Base-by-base conservation (phyloP, 2,797 vertebrate genomes). In the Perdix hodgsoniae region DNA sequence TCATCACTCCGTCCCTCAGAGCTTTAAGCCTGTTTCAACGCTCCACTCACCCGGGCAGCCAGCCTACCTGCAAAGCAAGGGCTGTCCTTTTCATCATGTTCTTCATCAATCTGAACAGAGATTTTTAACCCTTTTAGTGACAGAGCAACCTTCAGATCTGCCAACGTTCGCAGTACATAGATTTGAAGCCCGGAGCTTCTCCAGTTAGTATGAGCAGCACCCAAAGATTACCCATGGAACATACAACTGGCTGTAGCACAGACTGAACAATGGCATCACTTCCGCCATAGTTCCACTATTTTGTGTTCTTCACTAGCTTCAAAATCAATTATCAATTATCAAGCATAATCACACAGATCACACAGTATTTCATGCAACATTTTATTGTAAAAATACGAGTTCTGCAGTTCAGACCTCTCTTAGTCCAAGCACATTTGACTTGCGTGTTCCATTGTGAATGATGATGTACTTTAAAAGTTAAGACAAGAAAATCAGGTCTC, bases 371-470 rank as follows among this genome's bases (percentile, higher is more conserved):
- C 94, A 93, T 93, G 93, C 91, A 72, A 77, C 8, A 26, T 96
- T 96, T 97, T 97, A 96, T 96, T 97, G 90, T 65, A 97, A 97
- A 97, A 96, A 97, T 73, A 79, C 13, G 64, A 89, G 33, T 82
- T 91, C 93, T 93, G 95, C 86, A 96, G 90, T 83, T 80, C 31
- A 93, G 89, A 94, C 59, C 50, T 93, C 89, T 74, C 60, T 37
- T 70, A 63, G 14, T 24, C 87, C 54, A 79, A 83, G 67, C 76
- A 77, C 60, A 74, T 82, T 79, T 60, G 70, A 72, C 54, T 89
- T 49, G 52, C 37, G 27, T 56, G 47, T 87, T 90, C 77, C 47
- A 63, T 35, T 74, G 44, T 64, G 42, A 85, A 87, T 35, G 26
- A 70, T 83, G 27, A 29, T 76, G 19, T 67, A 70, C 47, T 75